Evolutionary conservation across 2,888 invertebrate species (phyloP).

Genomic region (Nematopogon swammerdamellus): DNA sequence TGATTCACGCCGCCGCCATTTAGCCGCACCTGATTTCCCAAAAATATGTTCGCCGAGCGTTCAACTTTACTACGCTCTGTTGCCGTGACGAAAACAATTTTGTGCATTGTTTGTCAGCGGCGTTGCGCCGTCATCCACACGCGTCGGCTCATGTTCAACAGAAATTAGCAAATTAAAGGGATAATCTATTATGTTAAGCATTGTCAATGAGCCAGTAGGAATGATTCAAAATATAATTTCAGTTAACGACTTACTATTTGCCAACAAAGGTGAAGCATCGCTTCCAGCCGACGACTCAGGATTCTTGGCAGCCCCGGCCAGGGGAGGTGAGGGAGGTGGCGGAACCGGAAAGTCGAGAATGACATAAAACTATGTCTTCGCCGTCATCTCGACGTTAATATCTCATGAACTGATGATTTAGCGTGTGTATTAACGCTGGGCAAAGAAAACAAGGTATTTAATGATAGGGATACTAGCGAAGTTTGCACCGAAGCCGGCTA

Average conservation of each 20-base stretch:
- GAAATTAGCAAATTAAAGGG: too few species aligned
- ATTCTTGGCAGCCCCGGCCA: too few species aligned
- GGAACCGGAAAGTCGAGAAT: too few species aligned
- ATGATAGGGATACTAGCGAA: conserved; percentile 13
- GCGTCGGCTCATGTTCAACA: too few species aligned
- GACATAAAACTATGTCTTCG: background rate
- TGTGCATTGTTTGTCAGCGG: background rate
- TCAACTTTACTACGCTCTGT: background rate
- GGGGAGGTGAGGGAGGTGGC: too few species aligned
- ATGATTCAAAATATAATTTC: too few species aligned
- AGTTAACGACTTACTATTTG: too few species aligned
- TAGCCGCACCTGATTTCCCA: background rate
- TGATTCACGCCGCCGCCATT: background rate
- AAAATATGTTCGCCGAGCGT: background rate
- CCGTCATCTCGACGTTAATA: background rate
- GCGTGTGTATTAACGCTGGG: conserved; percentile 3
- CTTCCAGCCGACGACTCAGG: too few species aligned
- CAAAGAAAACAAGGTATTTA: conserved; percentile 14
- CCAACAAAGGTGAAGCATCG: too few species aligned
- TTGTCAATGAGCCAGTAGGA: too few species aligned
- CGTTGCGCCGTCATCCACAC: too few species aligned
- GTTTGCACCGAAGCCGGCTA: conserved; percentile 12
- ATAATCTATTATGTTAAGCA: too few species aligned
- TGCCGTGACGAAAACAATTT: background rate
- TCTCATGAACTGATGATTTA: background rate